These are phyloP conservation scores for Cyanocitta stelleri DNA, from an alignment of 2,113 vertebrate genomes.

Conservation along the genomic window DNA sequence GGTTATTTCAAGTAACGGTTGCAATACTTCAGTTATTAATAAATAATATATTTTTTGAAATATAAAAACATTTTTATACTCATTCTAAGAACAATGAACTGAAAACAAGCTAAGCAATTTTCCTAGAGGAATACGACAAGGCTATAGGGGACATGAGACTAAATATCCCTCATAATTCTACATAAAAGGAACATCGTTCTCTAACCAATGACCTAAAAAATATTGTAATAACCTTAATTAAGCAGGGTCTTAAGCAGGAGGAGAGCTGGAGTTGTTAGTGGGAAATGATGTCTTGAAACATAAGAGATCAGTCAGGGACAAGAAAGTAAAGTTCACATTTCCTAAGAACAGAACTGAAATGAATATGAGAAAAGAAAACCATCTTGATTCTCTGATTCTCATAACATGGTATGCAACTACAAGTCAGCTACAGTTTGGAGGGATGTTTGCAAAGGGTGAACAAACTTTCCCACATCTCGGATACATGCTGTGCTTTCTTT, in stretches of 20 bases:
- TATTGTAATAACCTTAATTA: not conserved
- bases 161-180: not conserved
- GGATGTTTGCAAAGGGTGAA: not conserved
- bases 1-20: too few relatives aligned
- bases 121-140: not conserved
- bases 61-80: not conserved
- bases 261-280: not conserved
- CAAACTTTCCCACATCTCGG: constrained; percentile 43
- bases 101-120: not conserved
- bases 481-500: not conserved
- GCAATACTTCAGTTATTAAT: too few relatives aligned
- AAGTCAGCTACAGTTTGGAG: not conserved
- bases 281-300: not conserved
- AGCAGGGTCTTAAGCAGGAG: not conserved
- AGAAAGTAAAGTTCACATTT: not conserved
- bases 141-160: not conserved
- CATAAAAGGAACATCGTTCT: not conserved
- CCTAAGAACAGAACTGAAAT: not conserved
- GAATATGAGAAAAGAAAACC: not conserved
- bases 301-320: not conserved
- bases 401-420: not conserved
- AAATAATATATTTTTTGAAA: too few relatives aligned
- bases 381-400: not conserved
- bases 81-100: not conserved
- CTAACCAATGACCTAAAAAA: not conserved